Base-by-base conservation (phyloP, 2,113 vertebrate genomes). In the Zootoca vivipara region DNA sequence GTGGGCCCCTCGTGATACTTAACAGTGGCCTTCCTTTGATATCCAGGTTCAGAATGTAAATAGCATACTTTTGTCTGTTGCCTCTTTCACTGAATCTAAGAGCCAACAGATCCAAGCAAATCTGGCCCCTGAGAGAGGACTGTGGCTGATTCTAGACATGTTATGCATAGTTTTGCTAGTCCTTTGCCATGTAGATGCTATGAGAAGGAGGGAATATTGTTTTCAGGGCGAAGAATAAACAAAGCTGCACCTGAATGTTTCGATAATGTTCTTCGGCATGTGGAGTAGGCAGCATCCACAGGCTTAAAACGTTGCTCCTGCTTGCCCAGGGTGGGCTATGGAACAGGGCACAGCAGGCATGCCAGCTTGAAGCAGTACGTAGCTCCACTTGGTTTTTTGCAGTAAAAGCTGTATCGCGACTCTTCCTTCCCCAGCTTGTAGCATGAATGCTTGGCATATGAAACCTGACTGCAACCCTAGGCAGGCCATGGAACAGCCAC, bases 1-100 rank as follows among this genome's bases (percentile, higher is more conserved):
- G 67, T 83, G 89, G 80, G 81, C n/a, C 92, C 62, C 89, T 83
- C 78, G 35, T 74, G 78, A 82, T 35, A 67, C 74, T 65, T 35
- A 58, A 69, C 46, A 52, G 30, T 62, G 46, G 64, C 73, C 46
- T 58, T 18, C 73, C 75, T 22, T 42, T 78, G 62, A 82, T 46
- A 22, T 67, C 70, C 72, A 33, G 22, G 72, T 72, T 78, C 73
- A 16, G n/a, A 78, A 35, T 90, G 85, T 90, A 90, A 86, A 78
- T 90, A 86, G 64, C 35, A 20, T 58, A 83, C 26, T 69, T n/a
- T 38, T 65, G 28, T 58, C 79, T 78, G 46, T 72, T 69, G 73
- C 26, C 9, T 26, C 78, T 78, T 84, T 83, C 20, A 56, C 62
- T 78, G 79, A 82, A 78, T 40, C 42, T 26, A 40, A 83, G 62